phyloP scores from a whole-genome alignment of 2,888 invertebrate genomes.

The Caradrina clavipalpis region DNA sequence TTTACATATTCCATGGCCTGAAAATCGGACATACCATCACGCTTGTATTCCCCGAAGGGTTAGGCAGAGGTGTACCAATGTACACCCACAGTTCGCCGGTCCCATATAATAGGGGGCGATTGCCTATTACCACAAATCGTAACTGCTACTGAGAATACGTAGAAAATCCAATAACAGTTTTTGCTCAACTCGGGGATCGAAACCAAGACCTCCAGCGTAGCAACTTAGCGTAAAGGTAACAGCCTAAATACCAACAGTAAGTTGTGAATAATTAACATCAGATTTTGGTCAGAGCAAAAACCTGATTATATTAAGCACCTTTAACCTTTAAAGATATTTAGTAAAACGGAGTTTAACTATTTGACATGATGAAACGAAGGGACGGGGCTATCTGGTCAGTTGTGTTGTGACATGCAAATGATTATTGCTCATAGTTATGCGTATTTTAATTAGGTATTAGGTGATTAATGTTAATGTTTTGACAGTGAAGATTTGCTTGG shows the following conservation, averaged over 20 bases:
- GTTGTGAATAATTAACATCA: conserved; percentile 40
- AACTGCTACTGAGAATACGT: no score
- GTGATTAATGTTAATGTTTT: conserved; percentile 5
- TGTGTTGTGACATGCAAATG: conserved; percentile 19
- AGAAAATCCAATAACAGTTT: no score
- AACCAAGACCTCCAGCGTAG: no score
- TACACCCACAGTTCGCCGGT: no score
- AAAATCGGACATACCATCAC: no score
- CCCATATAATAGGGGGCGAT: no score
- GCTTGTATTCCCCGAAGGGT: no score
- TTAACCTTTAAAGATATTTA: conserved; percentile 37
- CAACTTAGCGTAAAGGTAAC: no score
- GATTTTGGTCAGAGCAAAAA: conserved; percentile 49
- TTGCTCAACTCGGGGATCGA: no score
- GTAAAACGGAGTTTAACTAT: conserved; percentile 31
- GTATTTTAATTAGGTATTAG: background rate
- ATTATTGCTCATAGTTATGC: conserved; percentile 26
- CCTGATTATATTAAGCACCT: conserved; percentile 35
- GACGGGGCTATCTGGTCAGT: conserved; percentile 3
- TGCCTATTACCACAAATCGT: no score
- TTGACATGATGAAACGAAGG: conserved; percentile 42
- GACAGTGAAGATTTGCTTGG: background rate
- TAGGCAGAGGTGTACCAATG: no score
- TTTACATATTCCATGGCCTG: no score
- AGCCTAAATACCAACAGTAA: conserved; percentile 31